A percentile compares a stretch with the other conserved stretches of the same genome.
phyloP scores from a whole-genome alignment of 2,797 vertebrate genomes.

The Amazonetta brasiliensis region DNA sequence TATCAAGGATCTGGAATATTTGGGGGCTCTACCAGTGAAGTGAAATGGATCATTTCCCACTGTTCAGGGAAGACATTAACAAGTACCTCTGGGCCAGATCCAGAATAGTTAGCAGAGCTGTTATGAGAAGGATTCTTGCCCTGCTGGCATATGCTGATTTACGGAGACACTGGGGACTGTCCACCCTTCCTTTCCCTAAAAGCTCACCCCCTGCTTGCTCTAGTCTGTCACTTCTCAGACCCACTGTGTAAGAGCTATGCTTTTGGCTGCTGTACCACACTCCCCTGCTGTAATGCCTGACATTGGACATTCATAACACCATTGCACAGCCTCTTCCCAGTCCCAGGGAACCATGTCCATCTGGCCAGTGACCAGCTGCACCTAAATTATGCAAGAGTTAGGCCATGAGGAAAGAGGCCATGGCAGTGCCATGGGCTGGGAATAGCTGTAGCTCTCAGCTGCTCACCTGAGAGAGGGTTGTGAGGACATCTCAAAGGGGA shows the following conservation, averaged over 20 bases:
- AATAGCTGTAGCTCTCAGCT: background rate
- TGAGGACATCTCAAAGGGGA: background rate
- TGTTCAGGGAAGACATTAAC: background rate
- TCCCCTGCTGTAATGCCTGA: background rate
- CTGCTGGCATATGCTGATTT: background rate
- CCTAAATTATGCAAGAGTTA: background rate
- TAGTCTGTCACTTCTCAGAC: background rate
- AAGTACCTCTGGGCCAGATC: background rate
- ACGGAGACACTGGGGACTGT: background rate
- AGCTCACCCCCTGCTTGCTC: background rate
- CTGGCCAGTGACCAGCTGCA: background rate
- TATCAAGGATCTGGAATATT: background rate
- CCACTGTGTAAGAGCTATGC: background rate
- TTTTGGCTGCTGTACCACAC: rapidly evolving
- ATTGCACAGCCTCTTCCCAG: background rate
- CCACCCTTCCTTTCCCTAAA: background rate
- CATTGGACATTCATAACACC: background rate
- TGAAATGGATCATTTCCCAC: background rate
- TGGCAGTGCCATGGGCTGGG: background rate
- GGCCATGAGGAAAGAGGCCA: background rate
- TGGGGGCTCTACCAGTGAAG: background rate
- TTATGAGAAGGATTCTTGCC: background rate
- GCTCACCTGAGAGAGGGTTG: rapidly evolving
- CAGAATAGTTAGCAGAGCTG: background rate
- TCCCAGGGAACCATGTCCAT: background rate